Evolutionary conservation across 2,797 vertebrate genomes (phyloP).

Genomic region (Botia almorhae): DNA sequence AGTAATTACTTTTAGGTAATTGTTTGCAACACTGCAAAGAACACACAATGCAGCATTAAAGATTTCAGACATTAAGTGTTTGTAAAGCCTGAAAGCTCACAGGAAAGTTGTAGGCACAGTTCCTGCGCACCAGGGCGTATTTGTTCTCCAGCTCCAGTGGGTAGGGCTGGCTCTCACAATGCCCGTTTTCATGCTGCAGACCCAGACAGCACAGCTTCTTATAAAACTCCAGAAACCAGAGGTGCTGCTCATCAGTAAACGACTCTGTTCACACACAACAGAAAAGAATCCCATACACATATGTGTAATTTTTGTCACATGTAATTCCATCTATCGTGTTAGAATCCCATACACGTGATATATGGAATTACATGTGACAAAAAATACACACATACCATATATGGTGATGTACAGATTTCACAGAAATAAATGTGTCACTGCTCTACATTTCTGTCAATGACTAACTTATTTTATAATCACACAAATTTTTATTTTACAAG

Average conservation of each 20-base stretch:
- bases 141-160: conserved; percentile 85
- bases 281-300: neutral
- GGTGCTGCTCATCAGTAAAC: conserved; percentile 90
- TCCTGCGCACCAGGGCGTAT: conserved; percentile 86
- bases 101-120: conserved; percentile 96
- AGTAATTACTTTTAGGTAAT: too few relatives aligned
- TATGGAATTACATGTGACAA: neutral
- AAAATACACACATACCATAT: neutral
- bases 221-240: conserved; percentile 90
- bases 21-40: neutral
- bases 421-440: neutral
- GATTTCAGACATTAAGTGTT: neutral
- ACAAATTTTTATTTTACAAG: too few relatives aligned
- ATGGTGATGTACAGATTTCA: neutral
- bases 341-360: too few relatives aligned
- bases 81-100: conserved; percentile 71
- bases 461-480: too few relatives aligned
- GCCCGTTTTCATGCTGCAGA: conserved; percentile 87
- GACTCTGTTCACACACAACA: conserved; percentile 75
- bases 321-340: neutral
- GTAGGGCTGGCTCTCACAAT: conserved; percentile 83
- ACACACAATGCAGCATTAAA: neutral
- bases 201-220: conserved; percentile 88
- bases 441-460: too few relatives aligned
- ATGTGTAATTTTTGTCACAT: neutral